Conservation (phyloP, 2,797 vertebrate genomes). For the Crax fasciolata region DNA sequence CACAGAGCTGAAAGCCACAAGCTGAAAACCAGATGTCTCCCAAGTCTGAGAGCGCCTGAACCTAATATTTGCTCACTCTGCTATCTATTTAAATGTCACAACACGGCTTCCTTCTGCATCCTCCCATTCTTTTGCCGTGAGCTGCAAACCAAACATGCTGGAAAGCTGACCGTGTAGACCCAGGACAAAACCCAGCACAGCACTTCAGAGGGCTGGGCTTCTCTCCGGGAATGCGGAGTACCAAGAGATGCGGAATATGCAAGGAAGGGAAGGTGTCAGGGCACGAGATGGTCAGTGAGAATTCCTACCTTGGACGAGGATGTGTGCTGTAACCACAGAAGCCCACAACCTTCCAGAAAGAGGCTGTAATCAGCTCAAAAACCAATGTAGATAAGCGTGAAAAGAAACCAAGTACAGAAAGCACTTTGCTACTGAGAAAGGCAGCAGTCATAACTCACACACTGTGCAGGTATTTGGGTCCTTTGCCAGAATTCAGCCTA, state of each 20-base stretch:
- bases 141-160: background rate
- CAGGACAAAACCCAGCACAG: background rate
- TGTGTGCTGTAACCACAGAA: background rate
- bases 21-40: background rate
- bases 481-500: slow-evolving; percentile 33
- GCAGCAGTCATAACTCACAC: background rate
- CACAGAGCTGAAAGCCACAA: slow-evolving; percentile 4
- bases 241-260: background rate
- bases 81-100: background rate
- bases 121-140: background rate
- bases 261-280: background rate
- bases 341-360: background rate
- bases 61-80: background rate
- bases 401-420: background rate
- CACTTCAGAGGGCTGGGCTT: background rate
- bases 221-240: background rate
- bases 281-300: background rate
- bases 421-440: background rate
- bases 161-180: background rate
- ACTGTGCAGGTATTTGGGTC: background rate
- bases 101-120: background rate
- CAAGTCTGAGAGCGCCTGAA: background rate
- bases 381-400: background rate
- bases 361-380: background rate
- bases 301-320: background rate